Base-by-base conservation (phyloP, 2,888 invertebrate genomes). In the Cantharis rustica region DNA sequence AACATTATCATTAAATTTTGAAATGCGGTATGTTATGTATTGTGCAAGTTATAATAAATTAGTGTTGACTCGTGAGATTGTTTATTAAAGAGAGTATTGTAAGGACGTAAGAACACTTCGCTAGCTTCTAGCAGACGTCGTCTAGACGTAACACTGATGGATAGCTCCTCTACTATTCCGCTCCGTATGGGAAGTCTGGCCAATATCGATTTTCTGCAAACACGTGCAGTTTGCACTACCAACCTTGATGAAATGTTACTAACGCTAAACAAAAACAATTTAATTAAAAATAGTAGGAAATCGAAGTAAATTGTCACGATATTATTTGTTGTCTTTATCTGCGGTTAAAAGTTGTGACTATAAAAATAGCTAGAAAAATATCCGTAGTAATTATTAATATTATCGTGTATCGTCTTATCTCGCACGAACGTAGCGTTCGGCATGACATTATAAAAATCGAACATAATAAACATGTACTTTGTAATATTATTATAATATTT, bases 131-230 rank as follows among this genome's bases (percentile, higher is more conserved):
- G 73, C 72, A 80, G 80, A 80, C 80, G 72, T 77, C 75, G 81
- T 81, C 81, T 81, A 81, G 81, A 81, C 81, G 76, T 78, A 78
- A 80, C 73, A 74, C 72, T 80, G 80, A 81, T 81, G 80, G 80
- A 82, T 82, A 79, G 80, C 77, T 47, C 13, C 74, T 64, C 73
- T 76, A 74, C 73, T 78, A 47, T 47, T 71, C 76, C 81, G 75
- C 79, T 79, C 77, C 79, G 75, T 76, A 76, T 73, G 76, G 76
- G 26, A 23, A 76, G 70, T 72, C 77, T 72, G 76, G 75, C 79
- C 77, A 77, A 77, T 77, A 79, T 79, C 80, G 79, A 80, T 80
- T 81, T 76, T 76, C 69, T 76, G 78, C 76, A 75, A 77, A 75
- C 79, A 78, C 75, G 79, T 75, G 75, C 72, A 75, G 15, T 27